phyloP scores from a whole-genome alignment of 2,888 invertebrate genomes.

The Ypsolopha scabrella region DNA sequence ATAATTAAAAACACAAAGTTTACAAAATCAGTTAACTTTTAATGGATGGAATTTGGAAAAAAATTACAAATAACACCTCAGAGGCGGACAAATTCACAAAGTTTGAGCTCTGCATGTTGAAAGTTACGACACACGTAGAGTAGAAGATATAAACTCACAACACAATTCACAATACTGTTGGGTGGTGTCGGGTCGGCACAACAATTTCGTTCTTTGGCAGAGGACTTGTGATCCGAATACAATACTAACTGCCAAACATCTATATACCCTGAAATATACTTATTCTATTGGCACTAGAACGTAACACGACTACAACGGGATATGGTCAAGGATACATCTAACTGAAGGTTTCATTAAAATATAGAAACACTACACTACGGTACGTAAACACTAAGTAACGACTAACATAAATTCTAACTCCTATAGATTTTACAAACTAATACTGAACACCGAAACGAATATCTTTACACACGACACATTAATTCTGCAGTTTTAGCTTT shows the following conservation, averaged over 20 bases:
- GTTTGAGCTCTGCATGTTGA: constrained; percentile 47
- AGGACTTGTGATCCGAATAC: constrained; percentile 5
- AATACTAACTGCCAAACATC: constrained; percentile 7
- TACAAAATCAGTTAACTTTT: constrained; percentile 52
- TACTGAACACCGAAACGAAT: constrained; percentile 43
- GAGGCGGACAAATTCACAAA: constrained; percentile 36
- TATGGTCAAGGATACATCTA: constrained; percentile 19
- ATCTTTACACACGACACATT: constrained; percentile 45
- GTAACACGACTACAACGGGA: constrained; percentile 22
- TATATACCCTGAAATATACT: constrained; percentile 10
- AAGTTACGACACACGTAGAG: constrained; percentile 26
- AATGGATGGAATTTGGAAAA: constrained; percentile 59
- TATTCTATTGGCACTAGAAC: constrained; percentile 30
- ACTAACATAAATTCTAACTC: constrained; percentile 61
- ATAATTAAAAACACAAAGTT: constrained; percentile 18
- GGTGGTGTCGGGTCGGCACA: constrained; percentile 10
- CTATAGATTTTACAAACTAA: constrained; percentile 58
- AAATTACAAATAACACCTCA: constrained; percentile 42
- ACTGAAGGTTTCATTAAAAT: constrained; percentile 43
- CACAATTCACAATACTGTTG: constrained; percentile 22
- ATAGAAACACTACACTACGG: constrained; percentile 40
- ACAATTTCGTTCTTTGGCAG: constrained; percentile 40
- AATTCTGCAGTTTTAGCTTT: constrained; percentile 24
- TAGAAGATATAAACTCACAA: constrained; percentile 33
- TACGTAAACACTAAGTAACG: constrained; percentile 60